These are phyloP conservation scores for Cryptophagus acutangulus DNA, from an alignment of 2,888 invertebrate species.

Conservation along the genomic window DNA sequence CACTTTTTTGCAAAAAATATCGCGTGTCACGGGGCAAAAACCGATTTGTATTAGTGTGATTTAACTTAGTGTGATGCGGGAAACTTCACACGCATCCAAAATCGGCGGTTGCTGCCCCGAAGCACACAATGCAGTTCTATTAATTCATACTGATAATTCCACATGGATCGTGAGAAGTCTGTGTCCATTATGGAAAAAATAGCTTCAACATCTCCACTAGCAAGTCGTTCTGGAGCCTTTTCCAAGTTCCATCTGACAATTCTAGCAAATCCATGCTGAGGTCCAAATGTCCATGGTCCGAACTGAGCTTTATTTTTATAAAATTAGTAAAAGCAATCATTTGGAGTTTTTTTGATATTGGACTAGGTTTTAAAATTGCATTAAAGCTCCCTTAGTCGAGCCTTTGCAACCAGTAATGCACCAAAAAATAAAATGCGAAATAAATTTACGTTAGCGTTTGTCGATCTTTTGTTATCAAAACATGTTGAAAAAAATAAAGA, in stretches of 20 bases:
- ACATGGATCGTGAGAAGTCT: constrained; percentile 88
- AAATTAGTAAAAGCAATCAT: not conserved
- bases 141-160: constrained; percentile 82
- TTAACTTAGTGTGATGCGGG: too few relatives aligned
- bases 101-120: too few relatives aligned
- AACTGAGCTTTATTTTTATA: constrained; percentile 73
- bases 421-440: not conserved
- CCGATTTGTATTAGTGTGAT: too few relatives aligned
- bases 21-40: too few relatives aligned
- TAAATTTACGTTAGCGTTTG: too few relatives aligned
- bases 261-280: constrained; percentile 94
- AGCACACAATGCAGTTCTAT: not conserved
- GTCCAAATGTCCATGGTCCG: constrained; percentile 91
- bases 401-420: not conserved
- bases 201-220: constrained; percentile 88
- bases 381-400: too few relatives aligned
- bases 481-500: too few relatives aligned
- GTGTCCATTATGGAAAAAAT: constrained; percentile 89
- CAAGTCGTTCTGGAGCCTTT: constrained; percentile 80
- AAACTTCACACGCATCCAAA: too few relatives aligned
- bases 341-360: not conserved
- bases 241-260: constrained; percentile 89
- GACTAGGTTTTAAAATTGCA: too few relatives aligned
- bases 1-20: too few relatives aligned
- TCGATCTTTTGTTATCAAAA: too few relatives aligned